Evolutionary conservation across 92 coral and sea anemone species (phyloP), one percentile per base, ranked within the genome.

Genomic region (Actinostola sp.): DNA sequence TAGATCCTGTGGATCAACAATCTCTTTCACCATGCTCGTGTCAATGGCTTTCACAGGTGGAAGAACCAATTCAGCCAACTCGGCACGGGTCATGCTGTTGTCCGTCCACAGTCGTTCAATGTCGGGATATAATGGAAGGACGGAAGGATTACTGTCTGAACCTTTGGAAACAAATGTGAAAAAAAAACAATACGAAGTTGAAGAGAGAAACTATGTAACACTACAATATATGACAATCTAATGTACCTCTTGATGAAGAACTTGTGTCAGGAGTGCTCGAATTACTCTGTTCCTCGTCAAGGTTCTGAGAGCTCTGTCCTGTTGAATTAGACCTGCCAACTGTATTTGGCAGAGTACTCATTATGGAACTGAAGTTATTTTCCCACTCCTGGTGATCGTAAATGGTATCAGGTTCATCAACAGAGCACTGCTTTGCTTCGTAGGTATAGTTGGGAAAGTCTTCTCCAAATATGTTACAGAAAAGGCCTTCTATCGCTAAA

Each of bases 321-420:
- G n/a, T n/a, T n/a, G n/a, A n/a, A n/a, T n/a, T n/a, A n/a, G n/a
- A n/a, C n/a, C n/a, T n/a, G n/a, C n/a, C n/a, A n/a, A 20, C 24
- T 2, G n/a, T 14, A 48, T 48, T 6, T 2, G 24, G 41, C 28
- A 3, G 33, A 28, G 42, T 33, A 10, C 28, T 46, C 31, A 36
- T 24, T 30, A n/a, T 38, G 44, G 77, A 34, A 19, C 2, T 30
- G 16, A 29, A 54, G 19, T 54, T 26, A 14, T 39, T 71, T 61
- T 71, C 77, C 65, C 77, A 55, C 36, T 71, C 66, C 0, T 0
- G 48, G 38, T 71, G 77, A 55, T 53, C 20, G 65, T 70, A 70
- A 8, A 43, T 30, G 15, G 8, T 2, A 0, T 12, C n/a, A 13
- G 8, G 15, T 11, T 66, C 58, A 11, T 43, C 16, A 6, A 24